Conservation (phyloP, 2,797 vertebrate genomes). For the Steatocranus sp. region DNA sequence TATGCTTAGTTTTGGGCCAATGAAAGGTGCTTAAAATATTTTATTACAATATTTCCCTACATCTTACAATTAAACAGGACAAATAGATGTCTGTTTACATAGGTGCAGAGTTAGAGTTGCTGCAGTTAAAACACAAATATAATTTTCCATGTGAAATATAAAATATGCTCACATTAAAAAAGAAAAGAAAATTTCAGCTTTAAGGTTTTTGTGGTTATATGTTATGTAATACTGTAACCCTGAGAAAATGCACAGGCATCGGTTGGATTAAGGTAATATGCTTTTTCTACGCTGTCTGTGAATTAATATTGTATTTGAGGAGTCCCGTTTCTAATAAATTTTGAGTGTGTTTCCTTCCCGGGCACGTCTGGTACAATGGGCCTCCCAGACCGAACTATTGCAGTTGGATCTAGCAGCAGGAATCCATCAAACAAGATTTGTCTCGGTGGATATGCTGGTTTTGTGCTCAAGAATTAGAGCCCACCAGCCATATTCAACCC, state of each 20-base stretch:
- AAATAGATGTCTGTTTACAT: background rate
- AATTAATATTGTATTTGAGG: conserved; percentile 52
- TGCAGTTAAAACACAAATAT: background rate
- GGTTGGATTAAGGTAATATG: conserved; percentile 45
- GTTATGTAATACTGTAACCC: background rate
- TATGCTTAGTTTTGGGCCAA: background rate
- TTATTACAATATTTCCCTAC: background rate
- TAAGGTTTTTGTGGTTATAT: background rate
- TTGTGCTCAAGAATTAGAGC: conserved; percentile 65
- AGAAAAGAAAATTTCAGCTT: background rate
- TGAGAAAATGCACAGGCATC: background rate
- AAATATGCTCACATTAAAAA: background rate
- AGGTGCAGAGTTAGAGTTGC: background rate
- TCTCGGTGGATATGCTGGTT: conserved; percentile 68
- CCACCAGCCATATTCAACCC: conserved; percentile 45
- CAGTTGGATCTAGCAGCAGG: conserved; percentile 55
- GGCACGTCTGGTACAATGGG: conserved; percentile 50
- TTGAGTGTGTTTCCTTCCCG: conserved; percentile 55
- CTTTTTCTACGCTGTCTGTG: conserved; percentile 31
- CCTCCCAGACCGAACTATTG: conserved; percentile 56
- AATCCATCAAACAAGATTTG: conserved; percentile 72
- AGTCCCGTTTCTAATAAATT: conserved; percentile 48
- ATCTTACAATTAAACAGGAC: background rate
- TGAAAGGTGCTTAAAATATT: background rate
- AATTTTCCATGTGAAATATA: background rate